phyloP scores from a whole-genome alignment of 2,888 invertebrate species.

The Drosophila robusta region DNA sequence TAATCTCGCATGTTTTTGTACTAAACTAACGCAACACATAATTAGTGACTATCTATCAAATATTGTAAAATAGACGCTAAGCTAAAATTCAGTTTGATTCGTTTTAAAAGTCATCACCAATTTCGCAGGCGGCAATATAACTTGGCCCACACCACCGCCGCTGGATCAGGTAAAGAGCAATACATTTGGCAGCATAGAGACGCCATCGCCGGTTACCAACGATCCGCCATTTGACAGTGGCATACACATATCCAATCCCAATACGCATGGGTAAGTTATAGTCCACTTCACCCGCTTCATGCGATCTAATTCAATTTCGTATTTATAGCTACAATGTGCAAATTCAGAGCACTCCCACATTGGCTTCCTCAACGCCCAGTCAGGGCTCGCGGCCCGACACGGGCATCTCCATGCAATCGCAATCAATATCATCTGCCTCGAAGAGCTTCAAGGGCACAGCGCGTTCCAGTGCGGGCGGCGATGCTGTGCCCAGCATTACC shows the following conservation, averaged over 20 bases:
- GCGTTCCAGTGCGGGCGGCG: slow-evolving; percentile 57
- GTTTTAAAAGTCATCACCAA: slow-evolving; percentile 8
- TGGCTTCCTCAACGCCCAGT: slow-evolving; percentile 80
- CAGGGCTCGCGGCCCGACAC: slow-evolving; percentile 82
- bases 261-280: slow-evolving; percentile 83
- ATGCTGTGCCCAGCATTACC: slow-evolving; percentile 81
- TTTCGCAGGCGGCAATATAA: slow-evolving; percentile 82
- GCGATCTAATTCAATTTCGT: background rate
- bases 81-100: background rate
- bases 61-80: slow-evolving; percentile 54
- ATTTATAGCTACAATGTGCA: slow-evolving; percentile 83
- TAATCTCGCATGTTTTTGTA: slow-evolving; percentile 66
- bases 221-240: slow-evolving; percentile 82
- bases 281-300: background rate
- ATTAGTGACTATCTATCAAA: slow-evolving; percentile 35
- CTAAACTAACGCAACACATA: slow-evolving; percentile 51
- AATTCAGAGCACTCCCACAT: slow-evolving; percentile 83
- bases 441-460: slow-evolving; percentile 81
- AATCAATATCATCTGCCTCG: slow-evolving; percentile 83
- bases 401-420: slow-evolving; percentile 78
- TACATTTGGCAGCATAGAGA: slow-evolving; percentile 84
- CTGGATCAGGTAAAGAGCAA: slow-evolving; percentile 84
- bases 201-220: slow-evolving; percentile 84
- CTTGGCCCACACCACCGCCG: slow-evolving; percentile 83
- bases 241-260: slow-evolving; percentile 83